Evolutionary conservation across 2,888 invertebrate genomes (phyloP), one percentile per base, ranked within the genome.

Genomic region (Tinea trinotella): DNA sequence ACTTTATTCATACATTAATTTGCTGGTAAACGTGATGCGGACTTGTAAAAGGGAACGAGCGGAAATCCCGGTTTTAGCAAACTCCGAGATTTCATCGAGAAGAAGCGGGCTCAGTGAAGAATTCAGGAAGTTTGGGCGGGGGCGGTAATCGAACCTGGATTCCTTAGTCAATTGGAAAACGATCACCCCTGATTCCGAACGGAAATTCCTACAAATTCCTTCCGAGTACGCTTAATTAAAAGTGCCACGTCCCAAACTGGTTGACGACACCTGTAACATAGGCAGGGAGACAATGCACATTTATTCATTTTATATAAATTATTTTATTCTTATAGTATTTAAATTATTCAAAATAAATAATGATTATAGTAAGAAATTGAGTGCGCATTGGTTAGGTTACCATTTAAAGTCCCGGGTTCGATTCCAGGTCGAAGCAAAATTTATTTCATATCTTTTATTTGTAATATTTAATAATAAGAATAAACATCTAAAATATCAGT

Each of bases 91-190:
- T 15, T 12, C 40, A 12, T 15, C 13, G n/a, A 40, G 40, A 40
- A 30, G 30, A 7, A n/a, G 30, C 30, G 30, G 30, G 30, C 17
- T 66, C 65, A 59, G 63, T 59, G 62, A 74, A 74, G 76, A 73
- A 75, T 73, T 66, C 68, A 62, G 62, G 61, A 67, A 74, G 72
- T 73, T 69, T 12, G 40, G 15, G 49, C 56, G 62, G 63, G 61
- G 57, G 58, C 57, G 67, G 76, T 74, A 76, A 77, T 78, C 66
- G 73, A 72, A 69, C 65, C 50, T 20, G 70, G 74, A 78, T 78
- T 76, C 76, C 76, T 63, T 60, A 62, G 66, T 66, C 36, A 48
- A 54, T 54, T 54, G 46, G 65, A 67, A 65, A 50, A 50, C 50
- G 50, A 50, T 50, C 50, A 24, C 50, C 50, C 40, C 50, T n/a